phyloP scores from a whole-genome alignment of 1,140 invertebrate genomes.

The Zaprionus capensis region DNA sequence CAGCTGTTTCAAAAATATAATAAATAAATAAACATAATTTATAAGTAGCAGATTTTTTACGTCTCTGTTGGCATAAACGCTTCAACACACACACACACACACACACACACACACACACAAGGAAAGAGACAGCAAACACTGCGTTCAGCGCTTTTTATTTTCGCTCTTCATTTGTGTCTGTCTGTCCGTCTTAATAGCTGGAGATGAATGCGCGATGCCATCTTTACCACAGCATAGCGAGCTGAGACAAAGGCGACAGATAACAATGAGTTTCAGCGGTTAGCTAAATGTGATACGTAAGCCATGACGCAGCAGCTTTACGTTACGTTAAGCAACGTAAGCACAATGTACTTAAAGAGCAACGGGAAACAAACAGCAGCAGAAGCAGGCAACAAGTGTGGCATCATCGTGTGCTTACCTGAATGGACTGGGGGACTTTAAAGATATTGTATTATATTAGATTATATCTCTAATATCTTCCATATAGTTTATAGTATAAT shows the following conservation, averaged over 20 bases:
- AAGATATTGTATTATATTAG: background rate
- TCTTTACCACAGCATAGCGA: conserved; percentile 36
- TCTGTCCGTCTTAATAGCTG: conserved; percentile 24
- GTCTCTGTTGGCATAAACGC: conserved; percentile 76
- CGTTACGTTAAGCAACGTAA: conserved; percentile 22
- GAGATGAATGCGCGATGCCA: conserved; percentile 62
- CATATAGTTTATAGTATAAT: background rate
- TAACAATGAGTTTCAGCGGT: conserved; percentile 27
- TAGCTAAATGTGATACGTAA: conserved; percentile 20
- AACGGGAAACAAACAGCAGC: background rate
- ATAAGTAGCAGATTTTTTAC: conserved; percentile 81
- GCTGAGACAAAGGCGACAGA: conserved; percentile 52
- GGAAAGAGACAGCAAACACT: background rate
- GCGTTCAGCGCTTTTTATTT: conserved; percentile 18
- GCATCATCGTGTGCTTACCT: background rate
- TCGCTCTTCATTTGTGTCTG: conserved; percentile 42
- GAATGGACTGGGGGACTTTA: background rate
- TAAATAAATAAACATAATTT: conserved; percentile 83
- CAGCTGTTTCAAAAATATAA: conserved; percentile 81
- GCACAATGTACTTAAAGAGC: background rate
- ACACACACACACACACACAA: background rate
- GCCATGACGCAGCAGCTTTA: conserved; percentile 23
- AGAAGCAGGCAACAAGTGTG: conserved; percentile 19
- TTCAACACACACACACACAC: conserved; percentile 28
- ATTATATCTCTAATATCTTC: no score